Evolutionary conservation across 2,113 vertebrate species (phyloP), one percentile per base, ranked within the genome.

Genomic region (Cyprinus carpio): DNA sequence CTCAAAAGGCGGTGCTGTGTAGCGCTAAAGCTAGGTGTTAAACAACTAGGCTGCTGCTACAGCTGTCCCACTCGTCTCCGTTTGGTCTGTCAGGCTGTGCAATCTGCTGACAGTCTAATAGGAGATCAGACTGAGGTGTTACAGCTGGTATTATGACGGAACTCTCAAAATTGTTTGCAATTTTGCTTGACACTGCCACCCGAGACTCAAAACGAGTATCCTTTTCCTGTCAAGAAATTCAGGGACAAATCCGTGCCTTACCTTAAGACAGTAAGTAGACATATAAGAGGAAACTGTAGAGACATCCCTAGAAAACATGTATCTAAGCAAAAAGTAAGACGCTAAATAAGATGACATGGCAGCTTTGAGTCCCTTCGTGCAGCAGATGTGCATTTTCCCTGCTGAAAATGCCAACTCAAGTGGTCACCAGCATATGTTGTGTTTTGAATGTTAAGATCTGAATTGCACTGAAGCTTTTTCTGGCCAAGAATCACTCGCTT

Each of bases 51-150:
- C 43, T 56, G 65, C 58, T 37, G 15, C 43, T 51, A 51, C 84
- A 51, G 74, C 40, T 79, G 81, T 67, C 25, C 74, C n/a, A 18
- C 76, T 51, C 87, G 46, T 34, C 79, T 79, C 34, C 11, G 43
- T 78, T 85, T 69, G 88, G 40, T 64, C 82, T 87, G 89, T 90
- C 86, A 82, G 69, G 8, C 29, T 87, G 37, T 9, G 7, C 40
- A 67, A 23, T 31, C 72, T 51, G 85, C 75, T 82, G 86, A 83
- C 82, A 79, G 77, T 82, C n/a, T 12, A 74, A 83, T 27, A 78
- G 82, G 83, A 87, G 88, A 89, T 72, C 86, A 90, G 89, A 88
- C 76, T 18, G 86, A 90, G 82, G 87, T 88, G 88, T 91, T 90
- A 88, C 84, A 90, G 89, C 89, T 72, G 56, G 71, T 43, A 54